Base-by-base conservation (phyloP, 1,140 invertebrate genomes). In the Lasioglossum albipes region DNA sequence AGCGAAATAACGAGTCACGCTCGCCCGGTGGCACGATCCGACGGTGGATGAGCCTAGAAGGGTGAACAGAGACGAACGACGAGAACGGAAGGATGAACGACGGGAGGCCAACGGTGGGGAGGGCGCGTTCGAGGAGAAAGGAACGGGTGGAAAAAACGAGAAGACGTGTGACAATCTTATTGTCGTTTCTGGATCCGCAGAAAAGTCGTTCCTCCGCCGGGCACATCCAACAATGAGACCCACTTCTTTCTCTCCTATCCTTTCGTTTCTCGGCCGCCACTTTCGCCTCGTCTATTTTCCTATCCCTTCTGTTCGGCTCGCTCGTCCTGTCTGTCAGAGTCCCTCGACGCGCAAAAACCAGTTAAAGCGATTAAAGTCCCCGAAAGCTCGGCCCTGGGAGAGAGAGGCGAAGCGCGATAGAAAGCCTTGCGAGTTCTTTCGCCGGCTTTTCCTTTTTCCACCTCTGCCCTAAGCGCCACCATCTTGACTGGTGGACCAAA, bases 321-420 rank as follows among this genome's bases (percentile, higher is more conserved):
- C 27, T 61, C 84, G 69, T 20, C 49, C 82, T 67, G 84, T 85
- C 78, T 83, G 84, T 85, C 84, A 84, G 64, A 74, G 84, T 85
- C 83, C 84, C 84, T 36, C 73, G 83, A 68, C 76, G 85, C 70
- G 84, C 85, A 83, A 86, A 81, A 86, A 87, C 73, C 84, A 84
- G 84, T 87, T 87, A 87, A 87, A 87, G 81, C 85, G 85, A 87
- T 87, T 87, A 87, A 87, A 84, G 84, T 86, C 78, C 74, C 85
- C 84, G 81, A 86, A 86, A 86, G 85, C 85, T 86, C 68, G 81
- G 69, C 84, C 20, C 7, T 2, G 73, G 10, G 7, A 12, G 42
- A 45, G 42, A 86, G 84, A 87, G 70, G 75, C 75, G 85, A 80
- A 84, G 75, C 75, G 84, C 73, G 82, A 83, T 83, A 77, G 84